Evolutionary conservation across 2,888 invertebrate species (phyloP), one percentile per base, ranked within the genome.

Genomic region (Conops quadrifasciatus): DNA sequence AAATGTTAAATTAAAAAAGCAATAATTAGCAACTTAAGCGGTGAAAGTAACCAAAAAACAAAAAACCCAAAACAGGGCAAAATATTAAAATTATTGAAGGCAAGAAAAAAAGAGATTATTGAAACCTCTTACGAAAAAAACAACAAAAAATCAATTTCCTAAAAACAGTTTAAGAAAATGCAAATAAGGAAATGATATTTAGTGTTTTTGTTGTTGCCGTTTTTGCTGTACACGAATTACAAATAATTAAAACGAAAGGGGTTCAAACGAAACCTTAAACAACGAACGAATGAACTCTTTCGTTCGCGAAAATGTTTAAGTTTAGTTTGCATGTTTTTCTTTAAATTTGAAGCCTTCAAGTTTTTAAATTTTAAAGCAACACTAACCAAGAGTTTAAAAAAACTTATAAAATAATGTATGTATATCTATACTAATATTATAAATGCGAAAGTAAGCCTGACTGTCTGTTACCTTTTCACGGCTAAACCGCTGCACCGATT

Each of bases 151-250:
- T 16, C n/a, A 60, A 28, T 28, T 28, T 60, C 28, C n/a, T n/a
- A n/a, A n/a, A 62, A 49, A 51, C 36, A 53, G 63, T 64, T 64
- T 70, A 19, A 63, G 58, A 11, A 56, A 58, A 64, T 26, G 36
- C 19, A n/a, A 64, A 62, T 62, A 69, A 43, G 51, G 69, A 43
- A 36, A 36, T 36, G 9, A 36, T 36, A 9, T 36, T 36, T 36
- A 36, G 36, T 36, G 36, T 36, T 36, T 36, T 36, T 7, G 4
- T 49, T 49, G 49, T 49, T 49, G 19, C 4, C 15, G 49, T 49
- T 49, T 49, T 49, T 49, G 15, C n/a, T 49, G 3, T 16, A 49
- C 7, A 49, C 49, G n/a, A 49, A 49, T 49, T 49, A 49, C 3
- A 49, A 49, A 49, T 49, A 49, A n/a, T n/a, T 49, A 49, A 49